Evolutionary conservation across 2,113 vertebrate genomes (phyloP).

Genomic region (Pedionomus torquatus): DNA sequence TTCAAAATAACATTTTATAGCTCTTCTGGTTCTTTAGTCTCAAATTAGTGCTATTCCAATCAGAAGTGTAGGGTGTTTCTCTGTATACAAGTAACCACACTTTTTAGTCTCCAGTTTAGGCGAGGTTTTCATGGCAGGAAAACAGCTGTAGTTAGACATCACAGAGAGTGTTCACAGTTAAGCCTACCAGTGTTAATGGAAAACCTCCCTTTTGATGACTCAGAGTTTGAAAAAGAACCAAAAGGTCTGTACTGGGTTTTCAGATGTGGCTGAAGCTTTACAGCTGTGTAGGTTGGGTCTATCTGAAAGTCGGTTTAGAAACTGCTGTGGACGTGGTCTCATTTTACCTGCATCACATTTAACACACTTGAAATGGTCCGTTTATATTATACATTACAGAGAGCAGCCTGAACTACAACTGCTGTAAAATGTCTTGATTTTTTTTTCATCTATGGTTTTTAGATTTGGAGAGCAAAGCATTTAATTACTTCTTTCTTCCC

Average conservation of each 20-base stretch:
- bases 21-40: background rate
- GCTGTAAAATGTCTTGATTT: background rate
- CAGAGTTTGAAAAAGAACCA: background rate
- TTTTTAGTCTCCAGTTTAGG: background rate
- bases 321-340: accelerated
- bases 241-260: background rate
- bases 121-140: background rate
- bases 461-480: background rate
- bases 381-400: background rate
- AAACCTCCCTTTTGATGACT: background rate
- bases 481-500: background rate
- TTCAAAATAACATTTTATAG: background rate
- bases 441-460: background rate
- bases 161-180: background rate
- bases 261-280: background rate
- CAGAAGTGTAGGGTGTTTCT: background rate
- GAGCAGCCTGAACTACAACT: background rate
- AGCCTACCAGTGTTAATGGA: background rate
- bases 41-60: background rate
- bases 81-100: background rate
- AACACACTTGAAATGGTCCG: background rate
- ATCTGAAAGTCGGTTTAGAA: background rate
- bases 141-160: background rate
- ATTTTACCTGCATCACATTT: background rate
- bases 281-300: background rate